These are phyloP conservation scores for Hyles euphorbiae DNA, from an alignment of 1,140 invertebrate species.

Conservation along the genomic window DNA sequence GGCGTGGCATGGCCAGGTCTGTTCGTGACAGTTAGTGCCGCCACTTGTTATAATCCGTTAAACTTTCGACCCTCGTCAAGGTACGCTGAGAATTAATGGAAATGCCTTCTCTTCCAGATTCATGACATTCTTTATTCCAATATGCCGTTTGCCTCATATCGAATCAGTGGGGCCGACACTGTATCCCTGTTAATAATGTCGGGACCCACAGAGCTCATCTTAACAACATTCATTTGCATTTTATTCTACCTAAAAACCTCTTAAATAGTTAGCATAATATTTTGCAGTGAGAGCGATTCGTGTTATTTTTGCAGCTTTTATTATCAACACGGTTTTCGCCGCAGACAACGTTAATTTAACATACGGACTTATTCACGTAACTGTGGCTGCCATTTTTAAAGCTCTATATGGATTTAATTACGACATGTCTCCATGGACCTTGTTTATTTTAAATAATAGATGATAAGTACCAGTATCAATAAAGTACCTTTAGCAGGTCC, in stretches of 20 bases:
- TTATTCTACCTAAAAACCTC: conserved; percentile 34
- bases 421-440: no score
- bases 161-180: neutral
- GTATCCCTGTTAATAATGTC: conserved; percentile 21
- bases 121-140: conserved; percentile 35
- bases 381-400: no score
- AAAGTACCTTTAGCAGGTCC: no score
- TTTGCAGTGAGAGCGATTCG: neutral
- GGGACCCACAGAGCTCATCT: conserved; percentile 35
- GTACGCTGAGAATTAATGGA: conserved; percentile 61
- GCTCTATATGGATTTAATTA: no score
- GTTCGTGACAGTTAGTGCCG: conserved; percentile 68
- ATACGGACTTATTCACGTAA: no score
- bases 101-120: conserved; percentile 47
- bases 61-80: conserved; percentile 71
- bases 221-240: conserved; percentile 49
- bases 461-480: no score
- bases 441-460: no score
- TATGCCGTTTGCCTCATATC: neutral
- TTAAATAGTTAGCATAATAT: conserved; percentile 37
- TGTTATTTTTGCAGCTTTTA: conserved; percentile 6
- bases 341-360: neutral
- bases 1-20: conserved; percentile 65
- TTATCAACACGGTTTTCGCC: conserved; percentile 4
- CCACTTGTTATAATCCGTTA: conserved; percentile 71